Base-by-base conservation (phyloP, 92 coral and sea anemone genomes). In the Scolanthus callimorphus region DNA sequence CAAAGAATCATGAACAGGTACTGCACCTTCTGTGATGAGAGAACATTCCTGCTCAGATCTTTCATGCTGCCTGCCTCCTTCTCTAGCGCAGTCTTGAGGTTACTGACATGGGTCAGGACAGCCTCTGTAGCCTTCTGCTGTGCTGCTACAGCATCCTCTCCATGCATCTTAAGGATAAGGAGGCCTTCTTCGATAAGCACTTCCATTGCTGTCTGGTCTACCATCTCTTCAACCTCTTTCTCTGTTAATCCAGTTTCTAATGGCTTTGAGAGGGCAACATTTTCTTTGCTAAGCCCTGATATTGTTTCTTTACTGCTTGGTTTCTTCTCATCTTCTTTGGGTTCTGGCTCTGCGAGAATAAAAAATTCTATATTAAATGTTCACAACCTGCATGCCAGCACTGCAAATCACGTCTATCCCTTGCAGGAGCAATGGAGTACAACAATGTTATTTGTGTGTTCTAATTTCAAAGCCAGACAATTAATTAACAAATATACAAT, bases 111-210 rank as follows among this genome's bases (percentile, higher is more conserved):
- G 15, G 50, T 54, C 27, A 51, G 66, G 26, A 92, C 59, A 11
- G 91, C 85, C 17, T 66, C 83, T 0, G 83, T 77, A 25, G 98
- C 98, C 49, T 59, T 77, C 24, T 78, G 63, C 66, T 92, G 98
- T 48, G 76, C 77, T 10, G 74, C 68, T 25, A 88, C 45, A 3
- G 98, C 96, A 60, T 88, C 73, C 60, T 74, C 63, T 26, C 90
- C 96, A 47, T 71, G 26, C 31, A 61, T 62, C 49, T 73, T 69
- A 27, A 84, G 46, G 15, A 44, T 69, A 1, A 60, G 59, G 31
- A 92, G 3, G 15, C 96, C 90, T 31, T 87, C 73, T 23, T 84
- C 62, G 23, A 92, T 78, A 54, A 82, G 69, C 15, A 84, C 79
- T 55, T 81, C 98, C 63, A 84, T 60, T 8, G 96, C 76, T 17